phyloP scores from a whole-genome alignment of 2,888 invertebrate genomes.

The Dicyrtoma fusca region DNA sequence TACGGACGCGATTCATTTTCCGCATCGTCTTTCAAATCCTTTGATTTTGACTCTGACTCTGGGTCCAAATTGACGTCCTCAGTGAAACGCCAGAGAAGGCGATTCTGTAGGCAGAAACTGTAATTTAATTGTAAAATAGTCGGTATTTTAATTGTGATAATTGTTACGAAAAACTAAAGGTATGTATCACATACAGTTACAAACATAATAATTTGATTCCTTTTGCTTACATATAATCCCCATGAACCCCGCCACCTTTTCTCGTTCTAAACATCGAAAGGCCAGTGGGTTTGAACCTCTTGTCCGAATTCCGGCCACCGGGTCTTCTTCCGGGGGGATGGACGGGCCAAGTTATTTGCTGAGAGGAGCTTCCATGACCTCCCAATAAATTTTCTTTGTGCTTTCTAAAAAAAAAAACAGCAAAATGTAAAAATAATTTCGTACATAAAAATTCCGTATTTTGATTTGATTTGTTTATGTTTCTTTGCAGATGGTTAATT shows the following conservation, averaged over 20 bases:
- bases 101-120: constrained; percentile 5
- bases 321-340: neutral
- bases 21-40: neutral
- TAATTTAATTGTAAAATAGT: neutral
- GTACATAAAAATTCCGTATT: neutral
- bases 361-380: neutral
- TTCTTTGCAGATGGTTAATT: constrained; percentile 10
- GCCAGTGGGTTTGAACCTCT: constrained; percentile 40
- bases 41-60: neutral
- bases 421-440: neutral
- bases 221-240: constrained; percentile 48
- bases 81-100: neutral
- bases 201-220: neutral
- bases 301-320: neutral
- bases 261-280: constrained; percentile 44
- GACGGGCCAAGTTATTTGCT: neutral
- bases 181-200: too few species aligned
- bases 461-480: neutral
- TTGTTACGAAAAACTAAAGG: too few species aligned
- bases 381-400: neutral
- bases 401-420: neutral
- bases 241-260: constrained; percentile 40
- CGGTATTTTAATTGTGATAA: neutral
- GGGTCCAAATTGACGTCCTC: neutral
- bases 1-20: neutral